These are phyloP conservation scores for Papilio helenus DNA, from an alignment of 1,140 invertebrate genomes.

Conservation along the genomic window DNA sequence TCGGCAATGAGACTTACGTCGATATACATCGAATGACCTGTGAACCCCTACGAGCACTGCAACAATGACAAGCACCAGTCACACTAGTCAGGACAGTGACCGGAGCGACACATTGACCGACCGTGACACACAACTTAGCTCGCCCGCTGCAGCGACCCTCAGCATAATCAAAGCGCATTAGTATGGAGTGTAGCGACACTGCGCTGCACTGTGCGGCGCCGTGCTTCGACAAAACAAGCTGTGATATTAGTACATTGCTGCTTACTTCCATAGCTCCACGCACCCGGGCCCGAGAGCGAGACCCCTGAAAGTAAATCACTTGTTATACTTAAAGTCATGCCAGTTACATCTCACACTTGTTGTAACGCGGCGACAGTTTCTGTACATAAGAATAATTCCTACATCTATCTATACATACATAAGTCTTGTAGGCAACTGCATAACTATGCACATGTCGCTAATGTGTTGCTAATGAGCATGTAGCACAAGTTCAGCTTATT, in stretches of 20 bases:
- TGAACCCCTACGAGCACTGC: not conserved
- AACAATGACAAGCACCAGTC: not conserved
- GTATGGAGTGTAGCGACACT: not conserved
- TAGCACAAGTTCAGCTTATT: not conserved
- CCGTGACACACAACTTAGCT: not conserved
- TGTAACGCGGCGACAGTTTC: no score
- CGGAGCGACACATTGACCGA: not conserved
- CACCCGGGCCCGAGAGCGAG: conserved; percentile 2
- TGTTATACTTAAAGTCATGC: not conserved
- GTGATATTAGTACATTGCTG: conserved; percentile 6
- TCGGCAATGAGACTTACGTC: conserved; percentile 7
- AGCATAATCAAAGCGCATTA: conserved; percentile 6
- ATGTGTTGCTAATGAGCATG: not conserved
- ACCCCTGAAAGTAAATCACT: conserved; percentile 31
- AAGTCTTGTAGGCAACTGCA: not conserved
- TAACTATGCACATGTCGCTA: not conserved
- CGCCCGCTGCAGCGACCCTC: not conserved
- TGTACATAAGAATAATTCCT: not conserved
- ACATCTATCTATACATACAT: not conserved
- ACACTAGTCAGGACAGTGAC: not conserved
- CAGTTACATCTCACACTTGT: not conserved
- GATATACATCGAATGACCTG: not conserved
- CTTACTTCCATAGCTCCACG: conserved; percentile 25
- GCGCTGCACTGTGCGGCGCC: not conserved
- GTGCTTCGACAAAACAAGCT: conserved; percentile 9